Conservation (phyloP, 2,113 vertebrate genomes). For the Columba livia region DNA sequence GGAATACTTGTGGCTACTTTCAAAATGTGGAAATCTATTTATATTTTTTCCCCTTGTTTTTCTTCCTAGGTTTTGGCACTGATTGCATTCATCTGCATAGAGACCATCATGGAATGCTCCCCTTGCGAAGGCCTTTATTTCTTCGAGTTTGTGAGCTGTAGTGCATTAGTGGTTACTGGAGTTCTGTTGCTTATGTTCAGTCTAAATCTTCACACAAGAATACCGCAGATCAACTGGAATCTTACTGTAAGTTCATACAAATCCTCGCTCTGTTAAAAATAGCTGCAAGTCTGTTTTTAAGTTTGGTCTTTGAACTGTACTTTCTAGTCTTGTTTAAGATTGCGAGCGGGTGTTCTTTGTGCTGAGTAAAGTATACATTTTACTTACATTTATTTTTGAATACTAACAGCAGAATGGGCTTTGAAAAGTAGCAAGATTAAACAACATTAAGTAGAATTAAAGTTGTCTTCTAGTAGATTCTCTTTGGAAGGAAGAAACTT, state of each 20-base stretch:
- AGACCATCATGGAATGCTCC: slow-evolving; percentile 94
- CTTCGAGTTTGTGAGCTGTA: slow-evolving; percentile 99
- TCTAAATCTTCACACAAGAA: slow-evolving; percentile 89
- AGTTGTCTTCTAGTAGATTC: neutral
- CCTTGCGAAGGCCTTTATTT: slow-evolving; percentile 96
- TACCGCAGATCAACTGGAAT: slow-evolving; percentile 96
- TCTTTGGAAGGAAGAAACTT: neutral
- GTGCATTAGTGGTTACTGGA: slow-evolving; percentile 90
- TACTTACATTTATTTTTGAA: neutral
- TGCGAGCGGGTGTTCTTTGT: neutral
- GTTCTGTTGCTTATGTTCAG: slow-evolving; percentile 91
- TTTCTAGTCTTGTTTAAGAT: neutral
- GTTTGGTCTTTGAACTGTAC: neutral
- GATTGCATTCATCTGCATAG: slow-evolving; percentile 94
- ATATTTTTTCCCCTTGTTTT: slow-evolving; percentile 62
- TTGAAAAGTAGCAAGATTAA: neutral
- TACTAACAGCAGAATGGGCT: neutral
- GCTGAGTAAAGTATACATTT: neutral
- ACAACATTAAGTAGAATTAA: neutral
- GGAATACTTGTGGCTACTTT: slow-evolving; percentile 66
- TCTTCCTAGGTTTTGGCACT: slow-evolving; percentile 85
- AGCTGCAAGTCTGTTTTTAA: neutral
- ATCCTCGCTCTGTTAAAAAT: neutral
- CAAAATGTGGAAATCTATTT: slow-evolving; percentile 62
- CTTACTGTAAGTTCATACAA: slow-evolving; percentile 83